These are phyloP conservation scores for Macrotrachela quadricornifera DNA, from an alignment of 1,140 invertebrate species.

Conservation along the genomic window DNA sequence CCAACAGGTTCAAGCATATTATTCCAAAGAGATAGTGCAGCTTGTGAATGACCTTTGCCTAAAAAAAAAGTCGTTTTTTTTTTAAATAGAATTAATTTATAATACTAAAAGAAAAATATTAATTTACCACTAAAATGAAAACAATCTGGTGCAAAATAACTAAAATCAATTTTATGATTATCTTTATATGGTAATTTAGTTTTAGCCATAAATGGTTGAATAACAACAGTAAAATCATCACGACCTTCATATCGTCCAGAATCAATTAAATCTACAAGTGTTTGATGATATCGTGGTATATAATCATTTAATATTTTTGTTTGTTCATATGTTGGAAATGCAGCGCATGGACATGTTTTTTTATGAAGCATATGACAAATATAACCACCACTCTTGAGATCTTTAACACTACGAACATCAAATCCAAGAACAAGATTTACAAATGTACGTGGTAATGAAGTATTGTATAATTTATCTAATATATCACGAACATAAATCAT, in stretches of 20 bases:
- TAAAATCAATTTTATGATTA: neutral
- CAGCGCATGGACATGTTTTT: constrained; percentile 1
- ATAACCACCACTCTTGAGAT: neutral
- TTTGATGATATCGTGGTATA: constrained; percentile 13
- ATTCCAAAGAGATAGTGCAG: constrained; percentile 6
- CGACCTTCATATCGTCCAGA: constrained; percentile 33
- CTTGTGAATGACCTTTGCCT: neutral
- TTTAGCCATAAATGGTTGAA: constrained; percentile 28
- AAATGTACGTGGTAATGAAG: constrained; percentile 43
- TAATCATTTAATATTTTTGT: neutral
- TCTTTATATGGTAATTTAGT: neutral
- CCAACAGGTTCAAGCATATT: constrained; percentile 8
- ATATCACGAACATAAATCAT: constrained; percentile 40
- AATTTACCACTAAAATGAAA: constrained; percentile 1
- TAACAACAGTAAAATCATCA: constrained; percentile 42
- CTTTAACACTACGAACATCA: constrained; percentile 16
- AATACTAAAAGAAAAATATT: neutral
- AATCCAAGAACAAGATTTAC: constrained; percentile 52
- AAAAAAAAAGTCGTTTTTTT: neutral
- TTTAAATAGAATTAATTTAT: neutral
- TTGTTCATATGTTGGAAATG: constrained; percentile 1
- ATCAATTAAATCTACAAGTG: constrained; percentile 12
- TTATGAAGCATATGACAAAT: neutral
- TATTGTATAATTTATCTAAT: constrained; percentile 31
- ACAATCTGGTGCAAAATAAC: constrained; percentile 9